Percentiles rank a stretch among this genome's conserved stretches.
Conservation (phyloP, 2,797 vertebrate genomes). For the Protosalanx chinensis region DNA sequence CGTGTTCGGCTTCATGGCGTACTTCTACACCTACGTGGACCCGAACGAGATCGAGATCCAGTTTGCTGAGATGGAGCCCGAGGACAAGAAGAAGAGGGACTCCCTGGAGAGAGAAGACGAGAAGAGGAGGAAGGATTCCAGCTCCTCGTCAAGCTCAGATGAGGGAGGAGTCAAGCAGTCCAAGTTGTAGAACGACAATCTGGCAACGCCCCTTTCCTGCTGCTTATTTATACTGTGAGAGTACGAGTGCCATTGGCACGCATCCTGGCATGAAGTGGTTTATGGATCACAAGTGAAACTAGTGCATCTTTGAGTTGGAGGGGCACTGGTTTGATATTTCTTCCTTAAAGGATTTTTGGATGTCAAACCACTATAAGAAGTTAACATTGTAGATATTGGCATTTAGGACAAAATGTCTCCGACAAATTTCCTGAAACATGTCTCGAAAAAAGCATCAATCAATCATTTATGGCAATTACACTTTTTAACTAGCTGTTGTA, state of each 20-base stretch:
- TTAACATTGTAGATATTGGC: background rate
- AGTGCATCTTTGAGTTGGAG: constrained; percentile 2
- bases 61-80: constrained; percentile 60
- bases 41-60: constrained; percentile 81
- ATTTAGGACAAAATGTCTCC: background rate
- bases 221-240: constrained; percentile 18
- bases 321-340: constrained; percentile 27
- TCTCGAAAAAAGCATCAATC: constrained; percentile 15
- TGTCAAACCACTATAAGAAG: background rate
- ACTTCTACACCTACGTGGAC: constrained; percentile 87
- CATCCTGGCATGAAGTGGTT: constrained; percentile 11
- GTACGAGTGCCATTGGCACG: constrained; percentile 5
- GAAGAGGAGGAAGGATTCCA: constrained; percentile 32
- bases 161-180: constrained; percentile 20
- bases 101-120: constrained; percentile 18
- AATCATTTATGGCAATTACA: constrained; percentile 17
- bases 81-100: constrained; percentile 51
- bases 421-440: background rate
- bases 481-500: constrained; percentile 30
- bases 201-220: background rate
- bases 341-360: constrained; percentile 19
- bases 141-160: constrained; percentile 22
- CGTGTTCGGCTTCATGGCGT: constrained; percentile 86
- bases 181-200: constrained; percentile 48
- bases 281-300: constrained; percentile 5